Evolutionary conservation across 2,888 invertebrate genomes (phyloP), one percentile per base, ranked within the genome.

Genomic region (Steinernema carpocapsae): DNA sequence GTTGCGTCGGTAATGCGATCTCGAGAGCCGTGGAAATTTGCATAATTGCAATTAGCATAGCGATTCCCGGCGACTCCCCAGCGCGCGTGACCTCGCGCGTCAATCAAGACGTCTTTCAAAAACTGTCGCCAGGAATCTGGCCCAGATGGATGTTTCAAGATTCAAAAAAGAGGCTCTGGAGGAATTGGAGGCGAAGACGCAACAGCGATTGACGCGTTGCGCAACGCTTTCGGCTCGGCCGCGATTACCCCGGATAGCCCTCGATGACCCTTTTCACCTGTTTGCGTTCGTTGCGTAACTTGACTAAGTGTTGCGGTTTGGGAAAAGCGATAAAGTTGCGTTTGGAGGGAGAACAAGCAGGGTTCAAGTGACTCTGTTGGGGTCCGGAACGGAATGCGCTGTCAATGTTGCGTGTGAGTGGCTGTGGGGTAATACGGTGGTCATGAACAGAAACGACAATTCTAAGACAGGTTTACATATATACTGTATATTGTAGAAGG

Each of bases 1-100:
- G 64, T 64, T 64, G 64, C 64, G 64, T 64, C 64, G 64, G 64
- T 64, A 64, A 64, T 32, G 64, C 64, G 64, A 64, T 64, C 64
- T 64, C 64, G 32, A 24, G 24, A 29, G 64, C n/a, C n/a, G n/a
- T n/a, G n/a, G n/a, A n/a, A 64, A 64, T 64, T 64, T 64, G 64
- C 64, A 64, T 64, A 64, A 64, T 64, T 64, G 64, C 64, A 64
- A 64, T 64, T 64, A 64, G 64, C 64, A 64, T 64, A 64, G 29
- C 64, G 56, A 43, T 14, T 12, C 24, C 56, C n/a, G n/a, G 56
- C 26, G 64, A 64, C 64, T 64, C 64, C 64, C 64, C 64, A 29
- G 64, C 32, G 64, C 64, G 17, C 32, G 64, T 37, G 64, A 64
- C 64, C 64, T 26, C 64, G 64, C 10, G 37, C 64, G 64, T 64